Evolutionary conservation across 2,888 invertebrate species (phyloP), one percentile per base, ranked within the genome.

Genomic region (Onthophagus sagittarius): DNA sequence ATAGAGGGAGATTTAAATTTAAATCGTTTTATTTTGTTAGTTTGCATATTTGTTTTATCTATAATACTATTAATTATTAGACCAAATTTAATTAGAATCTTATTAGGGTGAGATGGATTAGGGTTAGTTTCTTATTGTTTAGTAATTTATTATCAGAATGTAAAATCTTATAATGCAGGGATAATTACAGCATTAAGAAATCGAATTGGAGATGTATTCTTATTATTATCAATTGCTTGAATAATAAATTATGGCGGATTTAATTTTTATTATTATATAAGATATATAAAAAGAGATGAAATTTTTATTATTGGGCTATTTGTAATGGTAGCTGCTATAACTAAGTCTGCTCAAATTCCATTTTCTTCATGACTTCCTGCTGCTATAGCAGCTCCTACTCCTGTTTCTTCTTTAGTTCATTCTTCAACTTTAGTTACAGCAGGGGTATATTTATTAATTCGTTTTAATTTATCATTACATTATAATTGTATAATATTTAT

Each of bases 281-380:
- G 87, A 78, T 86, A 88, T 84, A 87, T 88, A 81, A 81, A 80
- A 77, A 84, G 80, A 83, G 85, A 86, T 85, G 79, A 79, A 74
- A 88, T 88, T 82, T 78, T 77, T 79, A 80, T 88, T 79, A 83
- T 88, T 83, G 81, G 82, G 0, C 6, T 78, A n/a, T 85, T 89
- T 80, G 81, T 88, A 76, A 85, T 86, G 82, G 84, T 88, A 78
- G 90, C 90, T 0, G 87, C 89, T 71, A 89, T 92, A 86, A 93
- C 93, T 75, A 94, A 94, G 85, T 93, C 93, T 78, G 93, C 93
- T 82, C 93, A 94, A 85, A 90, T 93, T 88, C 93, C 93, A 69
- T 94, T 94, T 90, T 92, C 91, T 76, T 88, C 91, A 67, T 94
- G 93, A 79, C 84, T 93, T 70, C 93, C 93, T 65, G 89, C 91